Base-by-base conservation (phyloP, 92 coral and sea anemone species). In the Galaxea fascicularis region DNA sequence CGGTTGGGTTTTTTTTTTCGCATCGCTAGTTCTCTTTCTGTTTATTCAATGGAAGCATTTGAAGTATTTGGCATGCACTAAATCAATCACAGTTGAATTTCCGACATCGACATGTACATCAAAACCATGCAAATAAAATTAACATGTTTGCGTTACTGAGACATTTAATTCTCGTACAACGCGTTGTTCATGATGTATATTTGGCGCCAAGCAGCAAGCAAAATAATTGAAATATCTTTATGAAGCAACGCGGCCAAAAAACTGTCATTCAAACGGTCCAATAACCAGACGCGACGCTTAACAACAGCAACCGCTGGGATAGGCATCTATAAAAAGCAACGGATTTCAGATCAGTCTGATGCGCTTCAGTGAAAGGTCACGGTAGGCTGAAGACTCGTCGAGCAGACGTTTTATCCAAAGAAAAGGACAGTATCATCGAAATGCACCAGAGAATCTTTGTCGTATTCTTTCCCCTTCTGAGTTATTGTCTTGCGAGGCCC, bases 181-280 rank as follows among this genome's bases (percentile, higher is more conserved):
- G n/a, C n/a, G n/a, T n/a, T n/a, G n/a, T 7, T 63, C 65, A 20
- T 74, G 78, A 27, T 44, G n/a, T 73, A 26, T n/a, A 54, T 26
- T 53, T 27, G 64, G 46, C 63, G 77, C 46, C 62, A 27, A 51
- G 63, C 69, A 76, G n/a, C 78, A 22, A 22, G 80, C 69, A 63
- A 39, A 21, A 73, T 30, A 75, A 75, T 28, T 54, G 29, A 29
- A 74, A n/a, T n/a, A n/a, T n/a, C 5, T 2, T 17, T 56, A 29
- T 56, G 29, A 54, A 56, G 67, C 14, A 49, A 15, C 56, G 56
- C 56, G 56, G 31, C 3, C 26, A 76, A 76, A n/a, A 76, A 76
- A 76, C 80, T 30, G 80, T 76, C 51, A 75, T 22, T 10, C 49
- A 17, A 8, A 75, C 51, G 30, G 53, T 57, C 80, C 67, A 76